Base-by-base conservation (phyloP, 2,113 vertebrate genomes). In the Sialia sialis region DNA sequence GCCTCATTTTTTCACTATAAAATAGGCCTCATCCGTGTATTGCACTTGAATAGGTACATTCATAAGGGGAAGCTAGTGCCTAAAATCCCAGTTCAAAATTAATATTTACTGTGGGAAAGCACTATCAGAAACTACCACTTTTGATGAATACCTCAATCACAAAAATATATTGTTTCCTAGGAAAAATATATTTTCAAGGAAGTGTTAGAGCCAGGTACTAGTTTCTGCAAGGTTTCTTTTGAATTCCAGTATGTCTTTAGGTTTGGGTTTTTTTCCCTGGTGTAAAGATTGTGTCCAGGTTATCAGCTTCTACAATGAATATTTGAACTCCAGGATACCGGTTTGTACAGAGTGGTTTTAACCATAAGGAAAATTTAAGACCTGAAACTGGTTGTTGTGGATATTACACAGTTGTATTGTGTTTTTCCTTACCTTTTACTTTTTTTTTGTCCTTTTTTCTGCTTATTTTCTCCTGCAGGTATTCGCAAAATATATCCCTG, bases 241-340 rank as follows among this genome's bases (percentile, higher is more conserved):
- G 32, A 86, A 41, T 76, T 73, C 26, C 22, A 49, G 5, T 36
- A n/a, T 44, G 13, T 5, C 17, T 43, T 38, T 17, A 38, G 6
- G 19, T 23, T 30, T 26, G 16, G 7, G 1, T 0, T 6, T 15
- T 60, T 21, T 18, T 0, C 4, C 4, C 7, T 16, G 3, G 4
- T 58, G 16, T 76, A 59, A 58, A 82, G 21, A 39, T 20, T 59
- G 19, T 88, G 49, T 54, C n/a, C 34, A 52, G 1, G 9, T 78
- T 76, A 41, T 52, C 34, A n/a, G n/a, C n/a, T n/a, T n/a, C n/a
- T n/a, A n/a, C 17, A 60, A 11, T 15, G 6, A 34, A 4, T n/a
- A 32, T 43, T 85, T 87, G 32, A 92, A 74, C 49, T 66, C 10
- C 64, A 58, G 56, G 48, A 64, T 69, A 64, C 11, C 2, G 3